Base-by-base conservation (phyloP, 2,113 vertebrate species). In the Cephalopholis sonnerati region DNA sequence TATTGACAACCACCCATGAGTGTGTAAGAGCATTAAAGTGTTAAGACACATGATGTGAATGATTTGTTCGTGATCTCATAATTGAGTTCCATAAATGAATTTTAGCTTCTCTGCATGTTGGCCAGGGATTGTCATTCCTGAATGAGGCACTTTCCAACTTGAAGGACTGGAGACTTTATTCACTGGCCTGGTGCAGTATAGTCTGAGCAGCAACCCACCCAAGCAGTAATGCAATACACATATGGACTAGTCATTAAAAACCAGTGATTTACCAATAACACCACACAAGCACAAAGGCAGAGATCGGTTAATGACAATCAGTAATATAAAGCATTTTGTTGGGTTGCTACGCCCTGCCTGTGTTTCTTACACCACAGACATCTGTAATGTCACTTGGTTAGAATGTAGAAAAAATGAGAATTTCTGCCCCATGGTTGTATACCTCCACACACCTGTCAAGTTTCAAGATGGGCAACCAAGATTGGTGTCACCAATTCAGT, bases 11-110 rank as follows among this genome's bases (percentile, higher is more conserved):
- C 32, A 18, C 7, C 29, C 68, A 55, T 55, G 27, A 70, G 32
- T 41, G 32, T 25, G 32, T 70, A 68, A 68, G 51, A 70, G 51
- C 51, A 70, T 70, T 55, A 55, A 51, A 54, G 51, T 55, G 50
- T 70, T 55, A 39, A 55, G 67, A 39, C 50, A 70, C 32, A 70
- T 18, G 29, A 58, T 27, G 57, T 27, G 25, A 16, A 16, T 58
- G 57, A 70, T 70, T 53, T 50, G 46, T 22, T 29, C 51, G 46
- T 68, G 48, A 68, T 68, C 65, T 50, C 5, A 68, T 68, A 68
- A 50, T 68, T 68, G 66, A 68, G 48, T 53, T 53, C 66, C 25
- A 48, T 46, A 68, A 50, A 68, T 68, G 5, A 32, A 68, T 68
- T 53, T 53, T 25, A 51, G 66, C 66, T 51, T 68, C 66, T 53